Evolutionary conservation across 1,140 invertebrate species (phyloP).

Genomic region (Drosophila malerkotliana): DNA sequence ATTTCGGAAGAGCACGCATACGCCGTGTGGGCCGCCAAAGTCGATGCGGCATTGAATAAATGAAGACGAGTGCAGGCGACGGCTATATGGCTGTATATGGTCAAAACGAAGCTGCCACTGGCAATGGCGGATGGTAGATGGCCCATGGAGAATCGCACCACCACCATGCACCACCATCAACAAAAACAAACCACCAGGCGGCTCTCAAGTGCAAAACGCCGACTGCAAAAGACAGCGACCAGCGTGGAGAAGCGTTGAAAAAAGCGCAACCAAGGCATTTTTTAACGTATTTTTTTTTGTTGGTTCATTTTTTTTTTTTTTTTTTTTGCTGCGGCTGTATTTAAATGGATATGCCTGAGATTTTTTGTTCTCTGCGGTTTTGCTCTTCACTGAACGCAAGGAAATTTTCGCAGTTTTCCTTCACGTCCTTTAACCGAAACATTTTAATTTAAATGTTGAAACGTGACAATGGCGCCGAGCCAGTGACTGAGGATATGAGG

Average conservation of each 20-base stretch:
- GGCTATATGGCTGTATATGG: conserved; percentile 41
- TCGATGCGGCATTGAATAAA: conserved; percentile 71
- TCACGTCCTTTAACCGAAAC: conserved; percentile 66
- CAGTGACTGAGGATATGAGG: conserved; percentile 56
- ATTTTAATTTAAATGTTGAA: conserved; percentile 82
- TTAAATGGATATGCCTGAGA: conserved; percentile 68
- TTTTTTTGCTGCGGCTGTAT: conserved; percentile 26
- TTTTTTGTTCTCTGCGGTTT: conserved; percentile 46
- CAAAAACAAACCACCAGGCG: conserved; percentile 40
- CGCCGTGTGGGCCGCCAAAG: conserved; percentile 65
- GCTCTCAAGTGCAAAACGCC: conserved; percentile 74
- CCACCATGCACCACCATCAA: conserved; percentile 23
- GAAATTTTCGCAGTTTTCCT: conserved; percentile 52
- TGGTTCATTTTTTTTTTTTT: conserved; percentile 25
- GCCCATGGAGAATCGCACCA: conserved; percentile 20
- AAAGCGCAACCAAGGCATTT: conserved; percentile 59
- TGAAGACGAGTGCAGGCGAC: conserved; percentile 63
- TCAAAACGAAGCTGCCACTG: conserved; percentile 50
- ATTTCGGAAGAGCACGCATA: conserved; percentile 65
- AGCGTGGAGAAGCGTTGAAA: conserved; percentile 41
- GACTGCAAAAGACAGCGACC: conserved; percentile 75
- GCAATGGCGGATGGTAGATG: conserved; percentile 39
- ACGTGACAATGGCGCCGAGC: conserved; percentile 68
- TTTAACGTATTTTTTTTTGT: conserved; percentile 28
- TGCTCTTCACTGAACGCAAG: conserved; percentile 30